phyloP scores from a whole-genome alignment of 2,113 vertebrate species.

The Marcusenius ussheri region DNA sequence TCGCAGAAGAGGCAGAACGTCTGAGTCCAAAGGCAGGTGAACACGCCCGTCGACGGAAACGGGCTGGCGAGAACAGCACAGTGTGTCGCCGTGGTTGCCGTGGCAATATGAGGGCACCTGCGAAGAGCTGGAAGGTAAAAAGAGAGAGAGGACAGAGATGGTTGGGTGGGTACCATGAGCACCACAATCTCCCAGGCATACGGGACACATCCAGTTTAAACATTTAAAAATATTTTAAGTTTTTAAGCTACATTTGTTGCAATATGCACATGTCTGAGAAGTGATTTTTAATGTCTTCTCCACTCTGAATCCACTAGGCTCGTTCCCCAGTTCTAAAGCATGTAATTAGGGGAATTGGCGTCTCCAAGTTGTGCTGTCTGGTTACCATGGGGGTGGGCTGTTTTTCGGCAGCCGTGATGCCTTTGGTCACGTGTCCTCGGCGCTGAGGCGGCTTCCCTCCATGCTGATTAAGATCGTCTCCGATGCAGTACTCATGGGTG shows the following conservation, averaged over 20 bases:
- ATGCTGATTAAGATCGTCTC: background rate
- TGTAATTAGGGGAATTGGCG: background rate
- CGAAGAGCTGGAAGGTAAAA: background rate
- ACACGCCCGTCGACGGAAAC: background rate
- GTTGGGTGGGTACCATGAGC: background rate
- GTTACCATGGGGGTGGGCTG: background rate
- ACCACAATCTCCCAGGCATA: background rate
- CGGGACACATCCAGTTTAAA: background rate
- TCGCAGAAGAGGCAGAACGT: background rate
- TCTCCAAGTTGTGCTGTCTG: background rate
- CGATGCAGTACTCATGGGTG: background rate
- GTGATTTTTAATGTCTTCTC: background rate
- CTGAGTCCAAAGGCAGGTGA: background rate
- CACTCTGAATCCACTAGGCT: background rate
- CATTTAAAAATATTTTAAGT: background rate
- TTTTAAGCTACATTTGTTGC: background rate
- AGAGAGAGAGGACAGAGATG: background rate
- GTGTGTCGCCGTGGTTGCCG: constrained; percentile 7
- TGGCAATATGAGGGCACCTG: constrained; percentile 2
- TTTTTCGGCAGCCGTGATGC: background rate
- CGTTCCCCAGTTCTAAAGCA: background rate
- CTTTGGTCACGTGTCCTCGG: background rate
- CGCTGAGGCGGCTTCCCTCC: background rate
- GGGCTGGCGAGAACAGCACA: background rate
- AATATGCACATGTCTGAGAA: background rate